Percentiles rank a stretch among this genome's conserved stretches.
These are phyloP conservation scores for Leguminivora glycinivorella DNA, from an alignment of 1,140 invertebrate species.

Conservation along the genomic window DNA sequence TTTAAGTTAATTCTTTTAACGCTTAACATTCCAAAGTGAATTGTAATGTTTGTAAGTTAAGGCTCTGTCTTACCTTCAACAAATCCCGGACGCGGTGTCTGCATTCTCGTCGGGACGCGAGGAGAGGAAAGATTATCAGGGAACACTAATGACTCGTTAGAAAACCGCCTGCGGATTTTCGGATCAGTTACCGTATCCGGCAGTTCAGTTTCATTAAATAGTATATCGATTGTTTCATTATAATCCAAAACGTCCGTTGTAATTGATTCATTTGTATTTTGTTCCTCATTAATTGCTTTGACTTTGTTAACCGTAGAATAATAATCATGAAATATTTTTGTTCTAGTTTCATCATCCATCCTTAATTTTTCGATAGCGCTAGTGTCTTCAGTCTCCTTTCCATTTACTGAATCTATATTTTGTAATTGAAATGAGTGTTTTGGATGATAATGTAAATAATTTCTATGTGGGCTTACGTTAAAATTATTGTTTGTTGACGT, in stretches of 20 bases:
- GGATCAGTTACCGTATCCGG: conserved; percentile 28
- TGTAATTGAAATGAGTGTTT: neutral
- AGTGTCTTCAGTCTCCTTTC: conserved; percentile 31
- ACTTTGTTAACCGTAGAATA: conserved; percentile 56
- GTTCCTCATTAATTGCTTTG: conserved; percentile 34
- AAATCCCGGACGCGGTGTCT: conserved; percentile 42
- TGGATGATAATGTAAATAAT: conserved; percentile 22
- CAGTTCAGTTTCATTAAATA: conserved; percentile 28
- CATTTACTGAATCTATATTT: neutral
- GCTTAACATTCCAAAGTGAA: neutral
- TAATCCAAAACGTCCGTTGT: conserved; percentile 26
- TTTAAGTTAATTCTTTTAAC: neutral
- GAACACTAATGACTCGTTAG: conserved; percentile 44
- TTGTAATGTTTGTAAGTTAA: conserved; percentile 34
- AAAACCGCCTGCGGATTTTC: conserved; percentile 30
- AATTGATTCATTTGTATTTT: conserved; percentile 31
- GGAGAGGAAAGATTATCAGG: conserved; percentile 35
- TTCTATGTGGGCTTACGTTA: conserved; percentile 13
- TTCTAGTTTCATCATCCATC: conserved; percentile 59
- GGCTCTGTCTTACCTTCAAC: conserved; percentile 45
- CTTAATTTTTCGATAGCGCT: conserved; percentile 61
- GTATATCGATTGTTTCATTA: conserved; percentile 29
- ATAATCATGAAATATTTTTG: conserved; percentile 64
- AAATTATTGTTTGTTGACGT: neutral
- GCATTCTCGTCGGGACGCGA: conserved; percentile 41